Evolutionary conservation across 1,140 invertebrate species (phyloP), one percentile per base, ranked within the genome.

Genomic region (Achatina immaculata): DNA sequence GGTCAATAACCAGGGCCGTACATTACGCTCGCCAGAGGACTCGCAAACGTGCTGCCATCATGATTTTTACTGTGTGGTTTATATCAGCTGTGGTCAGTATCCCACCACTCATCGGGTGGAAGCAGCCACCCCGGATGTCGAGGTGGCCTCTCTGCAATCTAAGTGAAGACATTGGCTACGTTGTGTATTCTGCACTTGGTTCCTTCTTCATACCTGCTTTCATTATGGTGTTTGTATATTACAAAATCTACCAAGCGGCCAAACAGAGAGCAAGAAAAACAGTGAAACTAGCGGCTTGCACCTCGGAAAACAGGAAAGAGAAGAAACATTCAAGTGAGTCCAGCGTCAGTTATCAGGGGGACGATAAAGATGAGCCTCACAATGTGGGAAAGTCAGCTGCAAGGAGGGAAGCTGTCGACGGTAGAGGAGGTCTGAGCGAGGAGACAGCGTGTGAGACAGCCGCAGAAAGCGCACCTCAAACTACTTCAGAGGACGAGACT

Each of bases 1-100:
- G 97, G 97, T 98, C 96, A 91, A 98, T 99, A 85, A 99, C 97
- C 4, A 95, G 98, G 91, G 97, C 97, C 34, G 95, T 99, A 0
- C 95, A 96, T 85, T 99, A 99, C 91, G 92, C 98, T n/a, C 97
- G 97, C 91, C 97, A 96, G 90, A 93, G 97, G 65, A 99, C 97
- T 2, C 96, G 96, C 1, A 94, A 94, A 28, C 93, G 96, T 36
- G 97, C 96, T 0, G 95, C 95, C 0, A 92, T 98, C 58, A 99
- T 99, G 97, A 99, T 99, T 82, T 94, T 95, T 0, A 94, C 96
- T 7, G 97, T 99, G 28, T 99, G 98, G 98, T 92, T 97, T 28
- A 93, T 99, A 86, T 98, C 96, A 0, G 96, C 95, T 7, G 93
- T 98, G 28, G 96, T 99, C 80, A 99, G 97, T 90, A 97, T 99